phyloP scores from a whole-genome alignment of 2,113 vertebrate species.

The Chiloscyllium plagiosum region DNA sequence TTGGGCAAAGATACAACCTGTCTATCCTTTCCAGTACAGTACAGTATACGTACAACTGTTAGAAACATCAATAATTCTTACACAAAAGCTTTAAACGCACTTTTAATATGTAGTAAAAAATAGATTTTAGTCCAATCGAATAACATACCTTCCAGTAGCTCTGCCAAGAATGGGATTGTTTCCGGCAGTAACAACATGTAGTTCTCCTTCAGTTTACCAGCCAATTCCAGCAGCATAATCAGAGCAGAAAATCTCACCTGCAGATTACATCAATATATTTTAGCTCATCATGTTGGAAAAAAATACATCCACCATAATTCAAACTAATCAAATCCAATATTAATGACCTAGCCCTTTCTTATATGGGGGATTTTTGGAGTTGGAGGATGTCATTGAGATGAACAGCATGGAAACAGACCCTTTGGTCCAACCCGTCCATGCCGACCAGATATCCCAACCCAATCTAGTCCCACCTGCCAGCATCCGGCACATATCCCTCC shows the following conservation, averaged over 20 bases:
- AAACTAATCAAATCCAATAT: not conserved
- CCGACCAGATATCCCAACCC: no score
- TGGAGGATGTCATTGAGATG: no score
- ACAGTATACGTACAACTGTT: not conserved
- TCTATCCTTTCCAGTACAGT: not conserved
- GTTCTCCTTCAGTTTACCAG: constrained; percentile 83
- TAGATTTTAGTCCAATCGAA: not conserved
- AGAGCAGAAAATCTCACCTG: constrained; percentile 88
- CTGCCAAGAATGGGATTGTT: constrained; percentile 90
- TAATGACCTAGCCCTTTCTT: not conserved
- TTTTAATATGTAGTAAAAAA: not conserved
- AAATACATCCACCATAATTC: not conserved
- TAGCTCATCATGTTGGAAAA: not conserved
- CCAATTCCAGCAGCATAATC: constrained; percentile 71
- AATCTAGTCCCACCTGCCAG: no score
- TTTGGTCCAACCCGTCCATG: no score
- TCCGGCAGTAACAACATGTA: constrained; percentile 87
- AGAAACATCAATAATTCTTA: not conserved
- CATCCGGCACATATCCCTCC: no score
- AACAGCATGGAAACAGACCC: no score
- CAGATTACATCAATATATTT: not conserved
- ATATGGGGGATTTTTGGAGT: not conserved
- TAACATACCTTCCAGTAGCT: constrained; percentile 89
- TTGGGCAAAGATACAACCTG: not conserved
- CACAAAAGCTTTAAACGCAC: not conserved